Base-by-base conservation (phyloP, 2,888 invertebrate species). In the Lacanobia wlatinum region DNA sequence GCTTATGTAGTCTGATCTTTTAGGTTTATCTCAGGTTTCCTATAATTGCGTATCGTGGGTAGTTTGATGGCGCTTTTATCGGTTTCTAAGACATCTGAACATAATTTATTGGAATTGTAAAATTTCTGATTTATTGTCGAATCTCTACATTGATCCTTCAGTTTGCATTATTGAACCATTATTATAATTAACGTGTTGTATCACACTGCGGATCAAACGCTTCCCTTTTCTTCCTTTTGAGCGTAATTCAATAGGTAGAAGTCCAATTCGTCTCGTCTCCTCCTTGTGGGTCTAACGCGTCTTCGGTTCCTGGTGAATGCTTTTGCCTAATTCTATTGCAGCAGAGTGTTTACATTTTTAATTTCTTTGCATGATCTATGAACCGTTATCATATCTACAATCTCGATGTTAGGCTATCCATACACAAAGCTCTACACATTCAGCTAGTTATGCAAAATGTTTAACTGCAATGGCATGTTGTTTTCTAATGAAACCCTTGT, bases 401-500 rank as follows among this genome's bases (percentile, higher is more conserved):
- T 38, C 23, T 43, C 48, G 21, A 38, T 72, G 16, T 43, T 40
- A 69, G n/a, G n/a, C n/a, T 8, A 61, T 10, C 34, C 16, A 55
- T 50, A 77, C 34, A 77, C 65, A 69, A 78, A 66, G 65, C 59
- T 12, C n/a, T 38, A 60, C 48, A 70, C 67, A 73, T 67, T 67
- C 53, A 34, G 55, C 56, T 55, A 53, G 23, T 82, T 82, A 83
- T 82, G 72, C 75, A 83, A 73, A 65, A 68, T 0, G 48, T 65
- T 58, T 56, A 72, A 66, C 80, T 40, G 59, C 76, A 62, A 43
- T 73, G 48, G 61, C 59, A 50, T 76, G 77, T 71, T 78, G 76
- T 74, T 74, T 73, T 76, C 66, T 61, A 77, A 76, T 74, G 21
- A 70, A 73, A 63, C 78, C 69, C 69, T 79, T 85, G 74, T 85